These are phyloP conservation scores for Origma solitaria DNA, from an alignment of 2,113 vertebrate genomes.

Conservation along the genomic window DNA sequence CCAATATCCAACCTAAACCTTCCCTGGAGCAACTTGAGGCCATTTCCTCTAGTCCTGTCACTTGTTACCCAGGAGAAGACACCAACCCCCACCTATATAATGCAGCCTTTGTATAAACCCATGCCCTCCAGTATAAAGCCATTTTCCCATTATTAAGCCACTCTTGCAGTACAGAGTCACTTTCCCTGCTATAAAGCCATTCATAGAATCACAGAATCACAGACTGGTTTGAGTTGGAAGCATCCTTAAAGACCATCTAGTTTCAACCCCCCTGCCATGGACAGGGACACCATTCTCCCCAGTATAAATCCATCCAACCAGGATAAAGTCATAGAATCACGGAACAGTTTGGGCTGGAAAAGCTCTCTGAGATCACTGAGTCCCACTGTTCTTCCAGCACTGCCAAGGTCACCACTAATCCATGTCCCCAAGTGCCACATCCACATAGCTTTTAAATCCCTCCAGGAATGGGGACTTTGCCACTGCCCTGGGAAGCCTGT, in stretches of 20 bases:
- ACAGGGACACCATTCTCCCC: background rate
- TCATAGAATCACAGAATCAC: background rate
- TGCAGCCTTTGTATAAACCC: background rate
- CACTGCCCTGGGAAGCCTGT: background rate
- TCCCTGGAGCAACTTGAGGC: background rate
- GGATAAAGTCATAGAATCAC: background rate
- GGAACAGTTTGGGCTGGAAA: background rate
- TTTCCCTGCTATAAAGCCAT: background rate
- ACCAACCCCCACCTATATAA: background rate
- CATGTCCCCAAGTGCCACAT: background rate
- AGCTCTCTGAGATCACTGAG: background rate
- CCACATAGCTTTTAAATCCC: background rate
- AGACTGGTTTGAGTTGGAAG: background rate
- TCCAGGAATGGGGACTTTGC: background rate
- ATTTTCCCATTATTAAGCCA: background rate
- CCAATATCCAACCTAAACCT: background rate
- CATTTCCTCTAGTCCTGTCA: background rate
- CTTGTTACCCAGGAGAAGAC: background rate
- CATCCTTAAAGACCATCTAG: background rate
- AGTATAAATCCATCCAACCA: background rate
- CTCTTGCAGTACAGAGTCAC: background rate
- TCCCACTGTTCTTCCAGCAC: background rate
- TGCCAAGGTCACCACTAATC: background rate
- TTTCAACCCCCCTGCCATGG: background rate
- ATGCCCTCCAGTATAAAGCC: background rate